phyloP scores from a whole-genome alignment of 2,888 invertebrate species.

The Litoditis marina region DNA sequence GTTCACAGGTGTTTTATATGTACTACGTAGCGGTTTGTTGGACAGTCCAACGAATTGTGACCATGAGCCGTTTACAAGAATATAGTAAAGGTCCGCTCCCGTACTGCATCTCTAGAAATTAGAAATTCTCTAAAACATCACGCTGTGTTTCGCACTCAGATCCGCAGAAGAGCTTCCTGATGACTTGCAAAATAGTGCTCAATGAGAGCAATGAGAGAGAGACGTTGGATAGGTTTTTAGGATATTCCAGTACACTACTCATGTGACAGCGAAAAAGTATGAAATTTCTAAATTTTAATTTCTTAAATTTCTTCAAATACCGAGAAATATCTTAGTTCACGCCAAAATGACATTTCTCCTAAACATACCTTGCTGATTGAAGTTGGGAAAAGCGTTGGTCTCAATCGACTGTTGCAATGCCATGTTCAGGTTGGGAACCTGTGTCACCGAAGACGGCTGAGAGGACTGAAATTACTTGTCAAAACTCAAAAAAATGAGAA shows the following conservation, averaged over 20 bases:
- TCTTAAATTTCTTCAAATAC: background rate
- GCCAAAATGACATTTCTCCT: background rate
- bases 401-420: constrained; percentile 25
- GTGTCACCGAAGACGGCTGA: background rate
- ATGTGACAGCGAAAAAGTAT: background rate
- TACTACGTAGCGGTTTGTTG: too few relatives aligned
- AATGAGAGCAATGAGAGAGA: too few relatives aligned
- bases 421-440: constrained; percentile 31
- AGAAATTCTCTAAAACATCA: too few relatives aligned
- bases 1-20: too few relatives aligned
- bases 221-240: too few relatives aligned
- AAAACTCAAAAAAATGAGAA: background rate
- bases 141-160: too few relatives aligned
- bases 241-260: background rate
- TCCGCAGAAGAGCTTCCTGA: too few relatives aligned
- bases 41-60: too few relatives aligned
- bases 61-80: too few relatives aligned
- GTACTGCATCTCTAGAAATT: too few relatives aligned
- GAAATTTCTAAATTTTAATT: background rate
- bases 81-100: too few relatives aligned
- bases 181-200: too few relatives aligned
- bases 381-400: constrained; percentile 5
- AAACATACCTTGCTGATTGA: constrained; percentile 15
- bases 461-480: background rate
- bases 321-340: background rate